Evolutionary conservation across 2,797 vertebrate species (phyloP).

Genomic region (Spheniscus humboldti): DNA sequence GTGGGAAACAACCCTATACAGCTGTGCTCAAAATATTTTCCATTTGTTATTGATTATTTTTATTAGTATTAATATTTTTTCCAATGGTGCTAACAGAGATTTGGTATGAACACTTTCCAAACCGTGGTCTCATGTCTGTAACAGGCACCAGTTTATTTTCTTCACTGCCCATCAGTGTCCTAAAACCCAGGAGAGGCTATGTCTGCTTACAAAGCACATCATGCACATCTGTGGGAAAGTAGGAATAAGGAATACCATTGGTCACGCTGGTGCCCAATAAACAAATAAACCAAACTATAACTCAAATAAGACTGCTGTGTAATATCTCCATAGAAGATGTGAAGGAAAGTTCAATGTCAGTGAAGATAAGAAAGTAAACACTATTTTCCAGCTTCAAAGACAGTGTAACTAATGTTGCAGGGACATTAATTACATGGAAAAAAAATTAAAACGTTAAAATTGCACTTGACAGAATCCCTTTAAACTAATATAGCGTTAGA

Average conservation of each 20-base stretch:
- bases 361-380: not conserved
- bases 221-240: fast-evolving
- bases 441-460: not conserved
- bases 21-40: not conserved
- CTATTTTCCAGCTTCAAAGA: constrained; percentile 6
- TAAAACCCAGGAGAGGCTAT: not conserved
- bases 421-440: constrained; percentile 31
- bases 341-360: not conserved
- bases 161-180: not conserved
- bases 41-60: not conserved
- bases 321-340: not conserved
- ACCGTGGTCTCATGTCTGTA: fast-evolving
- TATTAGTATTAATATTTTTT: not conserved
- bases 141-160: not conserved
- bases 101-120: not conserved
- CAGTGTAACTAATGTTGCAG: constrained; percentile 3
- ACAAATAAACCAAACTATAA: not conserved
- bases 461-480: constrained; percentile 48
- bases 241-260: not conserved
- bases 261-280: not conserved
- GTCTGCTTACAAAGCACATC: not conserved
- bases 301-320: not conserved
- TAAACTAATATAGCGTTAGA: constrained; percentile 20
- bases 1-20: no score
- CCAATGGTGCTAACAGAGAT: not conserved